phyloP scores from a whole-genome alignment of 2,888 invertebrate species.

The Boloria selene region DNA sequence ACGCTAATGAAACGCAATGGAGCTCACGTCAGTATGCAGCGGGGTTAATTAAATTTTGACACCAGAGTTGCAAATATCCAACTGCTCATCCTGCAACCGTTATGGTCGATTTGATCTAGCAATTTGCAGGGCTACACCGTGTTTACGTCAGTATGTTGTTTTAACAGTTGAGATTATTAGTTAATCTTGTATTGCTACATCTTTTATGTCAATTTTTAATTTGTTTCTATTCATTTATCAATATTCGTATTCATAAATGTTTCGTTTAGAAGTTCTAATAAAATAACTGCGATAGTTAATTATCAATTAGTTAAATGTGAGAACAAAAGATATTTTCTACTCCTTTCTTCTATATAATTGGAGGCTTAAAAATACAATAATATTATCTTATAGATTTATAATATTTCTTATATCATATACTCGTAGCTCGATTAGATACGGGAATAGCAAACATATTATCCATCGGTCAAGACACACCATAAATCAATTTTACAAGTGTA shows the following conservation, averaged over 20 bases:
- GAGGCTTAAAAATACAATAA: too few species aligned
- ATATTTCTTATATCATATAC: not conserved
- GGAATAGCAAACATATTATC: conserved; percentile 36
- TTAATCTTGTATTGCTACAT: too few species aligned
- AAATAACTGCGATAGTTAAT: too few species aligned
- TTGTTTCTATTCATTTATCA: too few species aligned
- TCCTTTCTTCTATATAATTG: too few species aligned
- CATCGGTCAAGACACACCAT: conserved; percentile 50
- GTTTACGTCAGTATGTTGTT: not conserved
- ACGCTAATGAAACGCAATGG: conserved; percentile 58
- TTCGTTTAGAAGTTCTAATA: too few species aligned
- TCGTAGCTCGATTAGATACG: conserved; percentile 2
- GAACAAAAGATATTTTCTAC: too few species aligned
- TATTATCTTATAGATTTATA: not conserved
- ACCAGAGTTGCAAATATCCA: conserved; percentile 46
- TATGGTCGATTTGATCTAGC: conserved; percentile 23
- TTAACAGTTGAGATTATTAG: not conserved
- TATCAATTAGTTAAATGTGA: too few species aligned
- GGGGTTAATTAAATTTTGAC: conserved; percentile 67
- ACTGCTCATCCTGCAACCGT: conserved; percentile 23
- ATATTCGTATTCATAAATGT: too few species aligned
- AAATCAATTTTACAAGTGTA: conserved; percentile 62
- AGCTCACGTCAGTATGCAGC: conserved; percentile 46
- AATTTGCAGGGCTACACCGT: conserved; percentile 16
- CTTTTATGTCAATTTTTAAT: too few species aligned